Conservation (phyloP, 1,140 invertebrate species). For the Metopolophium dirhodum region DNA sequence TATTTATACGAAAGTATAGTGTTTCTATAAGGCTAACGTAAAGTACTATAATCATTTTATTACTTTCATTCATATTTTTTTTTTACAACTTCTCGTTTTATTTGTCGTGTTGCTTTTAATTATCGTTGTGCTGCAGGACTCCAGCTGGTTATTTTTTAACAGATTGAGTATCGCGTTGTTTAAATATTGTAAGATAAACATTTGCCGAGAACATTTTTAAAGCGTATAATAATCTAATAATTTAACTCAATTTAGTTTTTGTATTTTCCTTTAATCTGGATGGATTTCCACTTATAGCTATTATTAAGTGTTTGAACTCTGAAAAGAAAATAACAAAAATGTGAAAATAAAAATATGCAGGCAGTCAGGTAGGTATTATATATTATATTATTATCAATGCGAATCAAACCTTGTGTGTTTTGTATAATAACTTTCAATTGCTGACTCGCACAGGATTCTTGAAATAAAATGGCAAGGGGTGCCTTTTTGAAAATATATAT, state of each 20-base stretch:
- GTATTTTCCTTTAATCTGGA: background rate
- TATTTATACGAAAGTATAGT: background rate
- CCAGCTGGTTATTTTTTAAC: background rate
- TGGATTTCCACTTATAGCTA: background rate
- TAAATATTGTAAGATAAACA: slow-evolving; percentile 7
- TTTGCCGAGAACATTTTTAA: background rate
- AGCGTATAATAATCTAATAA: background rate
- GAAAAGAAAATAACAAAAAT: background rate
- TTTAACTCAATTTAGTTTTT: background rate
- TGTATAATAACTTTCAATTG: background rate
- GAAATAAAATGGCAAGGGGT: background rate
- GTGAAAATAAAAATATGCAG: background rate
- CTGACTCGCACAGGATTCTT: background rate
- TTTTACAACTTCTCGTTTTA: background rate
- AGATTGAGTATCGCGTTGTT: background rate
- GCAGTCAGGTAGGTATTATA: background rate
- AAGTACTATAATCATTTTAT: background rate
- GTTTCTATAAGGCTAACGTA: background rate
- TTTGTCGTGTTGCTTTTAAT: background rate
- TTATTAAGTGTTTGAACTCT: background rate
- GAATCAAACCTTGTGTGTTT: background rate
- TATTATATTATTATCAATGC: background rate
- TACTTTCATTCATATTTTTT: background rate
- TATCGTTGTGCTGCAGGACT: background rate
- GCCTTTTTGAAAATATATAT: background rate